phyloP scores from a whole-genome alignment of 2,113 vertebrate genomes.

The Microcebus murinus region DNA sequence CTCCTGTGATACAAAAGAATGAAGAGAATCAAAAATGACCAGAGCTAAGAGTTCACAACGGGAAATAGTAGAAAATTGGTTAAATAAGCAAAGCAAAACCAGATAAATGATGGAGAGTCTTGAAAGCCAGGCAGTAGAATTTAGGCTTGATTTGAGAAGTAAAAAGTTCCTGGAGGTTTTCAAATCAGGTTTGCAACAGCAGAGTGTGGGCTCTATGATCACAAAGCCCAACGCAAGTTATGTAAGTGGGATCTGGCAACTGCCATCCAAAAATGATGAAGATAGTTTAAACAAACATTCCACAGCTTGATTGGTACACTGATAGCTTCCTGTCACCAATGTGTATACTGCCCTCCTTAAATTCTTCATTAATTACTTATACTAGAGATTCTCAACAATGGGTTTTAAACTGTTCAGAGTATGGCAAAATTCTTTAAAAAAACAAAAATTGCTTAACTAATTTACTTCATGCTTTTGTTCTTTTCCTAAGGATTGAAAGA shows the following conservation, averaged over 20 bases:
- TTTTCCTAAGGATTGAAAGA: neutral
- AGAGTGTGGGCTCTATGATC: neutral
- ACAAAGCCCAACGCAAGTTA: neutral
- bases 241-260: neutral
- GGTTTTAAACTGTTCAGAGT: neutral
- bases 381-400: neutral
- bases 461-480: neutral
- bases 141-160: conserved; percentile 1
- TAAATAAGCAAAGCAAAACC: conserved; percentile 21
- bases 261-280: conserved; percentile 11
- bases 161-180: conserved; percentile 25
- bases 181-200: neutral
- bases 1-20: neutral
- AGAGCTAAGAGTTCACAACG: neutral
- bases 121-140: neutral
- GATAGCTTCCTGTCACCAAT: neutral
- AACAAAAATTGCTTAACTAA: conserved; percentile 15
- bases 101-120: neutral
- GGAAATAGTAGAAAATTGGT: neutral
- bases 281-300: conserved; percentile 50
- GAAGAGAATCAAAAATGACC: neutral
- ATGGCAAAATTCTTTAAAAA: conserved; percentile 1
- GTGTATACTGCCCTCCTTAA: conserved; percentile 36
- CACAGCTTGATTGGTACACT: neutral
- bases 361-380: conserved; percentile 41